phyloP scores from a whole-genome alignment of 2,888 invertebrate genomes.

The Chrysolina americana region DNA sequence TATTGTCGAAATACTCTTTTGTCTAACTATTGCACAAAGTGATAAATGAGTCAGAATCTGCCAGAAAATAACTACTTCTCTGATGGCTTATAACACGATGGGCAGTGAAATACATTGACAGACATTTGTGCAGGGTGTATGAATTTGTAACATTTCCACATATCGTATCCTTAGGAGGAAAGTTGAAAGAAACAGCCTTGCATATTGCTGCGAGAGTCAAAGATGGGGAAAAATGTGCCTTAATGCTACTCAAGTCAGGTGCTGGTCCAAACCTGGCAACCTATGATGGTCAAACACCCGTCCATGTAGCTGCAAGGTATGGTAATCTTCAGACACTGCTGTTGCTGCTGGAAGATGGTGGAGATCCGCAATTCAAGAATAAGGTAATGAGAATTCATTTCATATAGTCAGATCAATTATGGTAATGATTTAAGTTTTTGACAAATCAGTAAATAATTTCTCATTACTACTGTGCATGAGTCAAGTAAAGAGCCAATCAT shows the following conservation, averaged over 20 bases:
- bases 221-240: conserved; percentile 93
- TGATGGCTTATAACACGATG: too few species aligned
- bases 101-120: too few species aligned
- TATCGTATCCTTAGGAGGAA: conserved; percentile 75
- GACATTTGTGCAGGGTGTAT: too few species aligned
- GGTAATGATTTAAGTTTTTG: too few species aligned
- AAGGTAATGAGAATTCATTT: conserved; percentile 70
- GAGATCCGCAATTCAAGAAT: conserved; percentile 92
- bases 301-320: conserved; percentile 94
- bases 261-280: conserved; percentile 96
- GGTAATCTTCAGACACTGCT: conserved; percentile 91
- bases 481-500: too few species aligned
- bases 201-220: conserved; percentile 97
- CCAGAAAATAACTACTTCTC: too few species aligned
- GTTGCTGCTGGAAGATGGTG: conserved; percentile 92
- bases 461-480: too few species aligned
- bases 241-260: conserved; percentile 98
- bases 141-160: background rate
- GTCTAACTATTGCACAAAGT: too few species aligned
- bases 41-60: too few species aligned
- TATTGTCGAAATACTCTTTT: too few species aligned
- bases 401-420: background rate
- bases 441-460: too few species aligned
- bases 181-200: conserved; percentile 92
- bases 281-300: conserved; percentile 96